Base-by-base conservation (phyloP, 2,797 vertebrate genomes). In the Coregonus ussuriensis region DNA sequence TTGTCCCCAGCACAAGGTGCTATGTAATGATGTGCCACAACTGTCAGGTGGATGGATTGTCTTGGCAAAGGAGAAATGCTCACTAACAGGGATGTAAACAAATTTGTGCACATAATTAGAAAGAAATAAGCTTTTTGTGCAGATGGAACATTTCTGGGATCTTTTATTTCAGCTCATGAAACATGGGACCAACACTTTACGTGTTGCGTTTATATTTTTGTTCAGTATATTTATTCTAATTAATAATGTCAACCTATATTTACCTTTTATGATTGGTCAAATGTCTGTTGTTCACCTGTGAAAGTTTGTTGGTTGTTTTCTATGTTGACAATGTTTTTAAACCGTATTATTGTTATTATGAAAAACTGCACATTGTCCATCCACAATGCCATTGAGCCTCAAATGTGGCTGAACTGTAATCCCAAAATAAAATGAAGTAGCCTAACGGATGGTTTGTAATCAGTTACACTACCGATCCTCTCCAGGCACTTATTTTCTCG, bases 331-430 rank as follows among this genome's bases (percentile, higher is more conserved):
- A 35, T 75, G 25, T 21, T 52, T 21, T 65, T 72, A 21, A 56
- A 41, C 21, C n/a, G n/a, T n/a, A 29, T 41, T 77, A 59, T 47
- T n/a, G 9, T 63, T 63, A 63, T 63, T 63, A 63, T 25, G 41
- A 62, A 62, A 59, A 13, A 70, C 59, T 21, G 54, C 33, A 77
- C 51, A 72, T 47, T 25, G 68, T 76, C 77, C 59, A 73, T 81
- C 51, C 1, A 9, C 72, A 66, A 33, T 52, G 75, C 75, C 14
- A 54, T 59, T 31, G 53, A 35, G n/a, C 3, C 33, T 76, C 9
- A 37, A 62, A 62, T 73, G 54, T 73, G 54, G 65, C 37, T 63
- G 2, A 74, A 29, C 21, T 16, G 29, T 72, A 33, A 16, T 4
- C 67, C 15, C 6, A 52, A 33, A 52, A 16, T 18, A 18, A 7